A percentile compares a stretch with the other conserved stretches of the same genome.
phyloP scores from a whole-genome alignment of 37 sponge, comb jelly and placozoan genomes.

The Bolinopsis microptera region DNA sequence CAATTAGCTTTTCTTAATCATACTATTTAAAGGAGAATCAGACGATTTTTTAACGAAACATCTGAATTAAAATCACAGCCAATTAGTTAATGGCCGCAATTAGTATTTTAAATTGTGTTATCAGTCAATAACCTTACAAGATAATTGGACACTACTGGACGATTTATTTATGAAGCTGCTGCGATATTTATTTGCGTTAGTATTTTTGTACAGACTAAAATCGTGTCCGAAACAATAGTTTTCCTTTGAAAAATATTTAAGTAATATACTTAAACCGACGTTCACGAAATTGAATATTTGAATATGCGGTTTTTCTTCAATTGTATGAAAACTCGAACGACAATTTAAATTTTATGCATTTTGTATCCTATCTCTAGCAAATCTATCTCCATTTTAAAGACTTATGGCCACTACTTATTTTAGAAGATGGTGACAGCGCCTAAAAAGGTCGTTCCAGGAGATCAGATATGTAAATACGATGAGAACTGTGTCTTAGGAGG shows the following conservation, averaged over 20 bases:
- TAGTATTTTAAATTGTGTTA: not conserved
- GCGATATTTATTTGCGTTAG: not conserved
- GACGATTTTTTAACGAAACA: not conserved
- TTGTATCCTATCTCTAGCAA: no score
- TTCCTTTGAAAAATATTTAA: not conserved
- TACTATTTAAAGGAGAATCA: not conserved
- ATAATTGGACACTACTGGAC: not conserved
- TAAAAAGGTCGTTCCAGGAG: constrained; percentile 33
- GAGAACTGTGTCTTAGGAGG: not conserved
- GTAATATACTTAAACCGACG: not conserved
- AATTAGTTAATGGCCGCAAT: not conserved
- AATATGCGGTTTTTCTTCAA: not conserved
- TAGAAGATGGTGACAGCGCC: constrained; percentile 59
- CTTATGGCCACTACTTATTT: no score
- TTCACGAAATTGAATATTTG: not conserved
- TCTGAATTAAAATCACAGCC: not conserved
- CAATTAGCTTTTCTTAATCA: not conserved
- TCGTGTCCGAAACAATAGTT: not conserved
- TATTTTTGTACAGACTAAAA: not conserved
- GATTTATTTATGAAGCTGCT: not conserved
- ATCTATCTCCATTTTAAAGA: no score
- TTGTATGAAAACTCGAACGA: no score
- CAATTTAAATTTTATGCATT: no score
- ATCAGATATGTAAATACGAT: constrained; percentile 53
- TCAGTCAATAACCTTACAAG: not conserved